Percentiles rank a stretch among this genome's conserved stretches.
Evolutionary conservation across 2,113 vertebrate genomes (phyloP).

Genomic region (Triplophysa tibetana): DNA sequence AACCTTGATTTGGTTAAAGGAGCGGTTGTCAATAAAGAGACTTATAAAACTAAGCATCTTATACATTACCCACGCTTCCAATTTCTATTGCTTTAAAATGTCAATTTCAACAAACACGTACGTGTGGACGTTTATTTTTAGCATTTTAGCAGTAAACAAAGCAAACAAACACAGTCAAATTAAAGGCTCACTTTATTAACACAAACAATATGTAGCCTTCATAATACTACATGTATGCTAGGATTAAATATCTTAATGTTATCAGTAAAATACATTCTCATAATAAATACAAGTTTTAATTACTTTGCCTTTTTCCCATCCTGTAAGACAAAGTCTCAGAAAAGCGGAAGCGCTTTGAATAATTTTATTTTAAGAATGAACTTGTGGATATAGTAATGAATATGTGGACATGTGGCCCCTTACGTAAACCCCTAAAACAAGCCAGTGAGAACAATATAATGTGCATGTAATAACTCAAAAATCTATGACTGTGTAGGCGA

Average conservation of each 20-base stretch:
- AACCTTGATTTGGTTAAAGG: background rate
- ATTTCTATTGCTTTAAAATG: background rate
- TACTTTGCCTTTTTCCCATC: conserved; percentile 77
- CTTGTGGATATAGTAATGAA: background rate
- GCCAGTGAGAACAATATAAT: conserved; percentile 13
- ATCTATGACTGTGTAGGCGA: background rate
- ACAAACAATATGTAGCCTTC: conserved; percentile 44
- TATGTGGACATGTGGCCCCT: background rate
- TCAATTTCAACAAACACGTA: background rate
- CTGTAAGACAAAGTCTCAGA: conserved; percentile 67
- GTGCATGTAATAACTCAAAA: conserved; percentile 5
- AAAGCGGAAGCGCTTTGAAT: background rate
- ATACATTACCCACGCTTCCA: background rate
- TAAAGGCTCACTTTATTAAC: conserved; percentile 25
- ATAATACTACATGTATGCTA: conserved; percentile 27
- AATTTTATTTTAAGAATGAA: background rate
- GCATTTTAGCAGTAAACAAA: background rate
- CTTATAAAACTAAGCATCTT: too few relatives aligned
- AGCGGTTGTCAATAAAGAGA: background rate
- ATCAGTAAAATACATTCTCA: conserved; percentile 13
- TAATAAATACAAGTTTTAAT: conserved; percentile 45
- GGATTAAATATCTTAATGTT: conserved; percentile 20
- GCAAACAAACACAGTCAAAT: conserved; percentile 45
- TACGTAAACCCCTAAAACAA: background rate
- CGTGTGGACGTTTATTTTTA: background rate